Conservation (phyloP, 2,888 invertebrate genomes). For the Trimorus sp. region DNA sequence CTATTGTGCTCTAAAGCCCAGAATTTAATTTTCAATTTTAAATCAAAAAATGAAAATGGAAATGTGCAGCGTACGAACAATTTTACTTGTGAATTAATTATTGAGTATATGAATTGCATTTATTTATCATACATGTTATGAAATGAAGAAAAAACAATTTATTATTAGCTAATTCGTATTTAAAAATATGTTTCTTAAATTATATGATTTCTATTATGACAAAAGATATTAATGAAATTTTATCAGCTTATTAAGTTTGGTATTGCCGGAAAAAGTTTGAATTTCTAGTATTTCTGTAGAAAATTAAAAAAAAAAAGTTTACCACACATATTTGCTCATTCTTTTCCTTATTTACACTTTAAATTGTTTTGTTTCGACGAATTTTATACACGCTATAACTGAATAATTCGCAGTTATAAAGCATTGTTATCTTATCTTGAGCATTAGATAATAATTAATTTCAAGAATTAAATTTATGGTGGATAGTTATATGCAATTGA, state of each 20-base stretch:
- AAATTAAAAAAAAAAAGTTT: neutral
- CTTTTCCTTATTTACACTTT: neutral
- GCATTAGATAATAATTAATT: conserved; percentile 23
- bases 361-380: neutral
- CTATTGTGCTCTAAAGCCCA: no score
- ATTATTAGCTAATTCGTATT: no score
- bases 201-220: no score
- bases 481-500: no score
- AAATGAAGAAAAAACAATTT: no score
- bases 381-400: neutral
- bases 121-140: no score
- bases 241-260: no score
- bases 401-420: neutral
- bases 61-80: neutral
- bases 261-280: neutral
- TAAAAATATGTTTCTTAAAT: no score
- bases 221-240: no score
- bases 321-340: no score
- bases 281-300: neutral
- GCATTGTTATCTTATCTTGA: conserved; percentile 16
- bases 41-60: neutral
- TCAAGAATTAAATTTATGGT: conserved; percentile 5
- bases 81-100: neutral
- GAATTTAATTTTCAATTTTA: no score
- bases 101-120: no score